Conservation (phyloP, 2,797 vertebrate genomes). For the Thripadectes ignobilis region DNA sequence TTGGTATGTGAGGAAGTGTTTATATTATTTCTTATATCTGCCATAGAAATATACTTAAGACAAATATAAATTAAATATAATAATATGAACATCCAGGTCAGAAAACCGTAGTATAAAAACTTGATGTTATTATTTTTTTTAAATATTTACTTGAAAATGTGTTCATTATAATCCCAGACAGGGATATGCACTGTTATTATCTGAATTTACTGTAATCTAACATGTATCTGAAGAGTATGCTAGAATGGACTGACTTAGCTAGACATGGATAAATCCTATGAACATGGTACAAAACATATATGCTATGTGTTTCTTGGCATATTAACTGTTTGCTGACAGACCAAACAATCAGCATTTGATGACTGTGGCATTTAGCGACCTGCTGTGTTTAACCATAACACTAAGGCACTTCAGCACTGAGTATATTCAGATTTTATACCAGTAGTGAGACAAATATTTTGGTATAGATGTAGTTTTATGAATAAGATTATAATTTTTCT, state of each 20-base stretch:
- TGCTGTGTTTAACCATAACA: not conserved
- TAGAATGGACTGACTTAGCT: not conserved
- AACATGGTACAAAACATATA: not conserved
- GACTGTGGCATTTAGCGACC: not conserved
- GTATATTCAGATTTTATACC: not conserved
- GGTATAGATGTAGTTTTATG: not conserved
- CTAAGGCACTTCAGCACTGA: not conserved
- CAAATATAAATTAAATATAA: no score
- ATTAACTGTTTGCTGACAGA: not conserved
- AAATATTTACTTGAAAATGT: not conserved
- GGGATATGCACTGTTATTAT: not conserved
- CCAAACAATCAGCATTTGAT: not conserved
- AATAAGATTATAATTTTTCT: not conserved
- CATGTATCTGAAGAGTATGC: not conserved
- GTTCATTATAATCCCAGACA: not conserved
- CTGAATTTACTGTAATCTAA: not conserved
- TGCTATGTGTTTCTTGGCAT: not conserved
- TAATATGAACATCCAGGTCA: not conserved
- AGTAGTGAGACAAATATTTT: not conserved
- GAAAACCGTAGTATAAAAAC: not conserved
- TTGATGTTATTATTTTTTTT: not conserved
- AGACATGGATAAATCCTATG: not conserved
- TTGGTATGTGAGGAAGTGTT: not conserved
- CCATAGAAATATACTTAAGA: not conserved
- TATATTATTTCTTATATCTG: not conserved